phyloP scores from a whole-genome alignment of 2,888 invertebrate species.

The Endotricha flammealis region DNA sequence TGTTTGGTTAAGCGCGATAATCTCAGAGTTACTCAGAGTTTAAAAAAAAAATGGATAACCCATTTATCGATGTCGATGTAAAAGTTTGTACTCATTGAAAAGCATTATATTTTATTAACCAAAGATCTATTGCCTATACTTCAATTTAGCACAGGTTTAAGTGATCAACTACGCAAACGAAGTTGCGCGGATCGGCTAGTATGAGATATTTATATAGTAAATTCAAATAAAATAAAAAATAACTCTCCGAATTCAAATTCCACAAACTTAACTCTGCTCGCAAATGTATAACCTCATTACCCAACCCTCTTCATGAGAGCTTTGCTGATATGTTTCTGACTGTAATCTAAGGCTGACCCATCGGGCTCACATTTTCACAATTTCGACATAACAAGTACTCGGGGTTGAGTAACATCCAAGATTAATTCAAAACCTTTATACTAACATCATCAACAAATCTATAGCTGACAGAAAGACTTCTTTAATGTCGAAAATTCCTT shows the following conservation, averaged over 20 bases:
- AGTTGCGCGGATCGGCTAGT: too few relatives aligned
- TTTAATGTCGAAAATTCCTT: conserved; percentile 2
- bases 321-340: conserved; percentile 45
- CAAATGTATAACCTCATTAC: conserved; percentile 58
- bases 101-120: too few relatives aligned
- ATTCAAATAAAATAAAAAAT: too few relatives aligned
- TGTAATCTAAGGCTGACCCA: conserved; percentile 49
- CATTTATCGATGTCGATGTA: too few relatives aligned
- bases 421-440: conserved; percentile 14
- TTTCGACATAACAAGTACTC: conserved; percentile 10
- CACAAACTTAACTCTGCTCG: conserved; percentile 40
- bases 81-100: too few relatives aligned
- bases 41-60: too few relatives aligned
- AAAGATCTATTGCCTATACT: too few relatives aligned
- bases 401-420: conserved; percentile 9
- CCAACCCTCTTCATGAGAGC: conserved; percentile 55
- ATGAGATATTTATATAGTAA: too few relatives aligned
- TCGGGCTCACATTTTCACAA: conserved; percentile 18
- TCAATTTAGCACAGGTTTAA: too few relatives aligned
- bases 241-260: conserved; percentile 42
- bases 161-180: too few relatives aligned
- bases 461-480: neutral
- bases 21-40: too few relatives aligned
- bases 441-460: conserved; percentile 2
- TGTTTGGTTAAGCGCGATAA: too few relatives aligned